These are phyloP conservation scores for Dolichomitus sp. DNA, from an alignment of 2,888 invertebrate genomes.

Conservation along the genomic window DNA sequence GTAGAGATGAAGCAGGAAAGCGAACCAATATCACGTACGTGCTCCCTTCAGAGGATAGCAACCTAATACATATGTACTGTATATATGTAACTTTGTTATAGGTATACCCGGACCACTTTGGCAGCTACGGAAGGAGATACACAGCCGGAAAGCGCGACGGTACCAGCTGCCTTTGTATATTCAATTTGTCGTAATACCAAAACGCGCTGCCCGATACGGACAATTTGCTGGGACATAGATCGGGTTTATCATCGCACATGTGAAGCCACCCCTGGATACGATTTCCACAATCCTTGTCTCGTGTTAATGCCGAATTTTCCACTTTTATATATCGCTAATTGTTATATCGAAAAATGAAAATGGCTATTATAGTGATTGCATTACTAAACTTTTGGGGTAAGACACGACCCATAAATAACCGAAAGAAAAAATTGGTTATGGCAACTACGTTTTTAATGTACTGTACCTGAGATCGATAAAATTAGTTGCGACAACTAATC, in stretches of 20 bases:
- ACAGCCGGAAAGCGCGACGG: constrained; percentile 59
- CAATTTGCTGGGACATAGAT: constrained; percentile 67
- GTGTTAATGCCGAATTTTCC: constrained; percentile 27
- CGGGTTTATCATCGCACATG: constrained; percentile 47
- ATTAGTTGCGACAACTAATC: no score
- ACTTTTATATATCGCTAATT: constrained; percentile 23
- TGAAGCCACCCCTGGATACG: constrained; percentile 15
- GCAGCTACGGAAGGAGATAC: constrained; percentile 14
- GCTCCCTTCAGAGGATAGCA: constrained; percentile 42
- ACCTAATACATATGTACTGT: constrained; percentile 31
- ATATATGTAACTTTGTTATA: constrained; percentile 47
- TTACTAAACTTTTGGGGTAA: not conserved
- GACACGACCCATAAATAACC: not conserved
- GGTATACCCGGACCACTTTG: constrained; percentile 29
- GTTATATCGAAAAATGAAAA: constrained; percentile 19
- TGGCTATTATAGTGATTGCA: not conserved
- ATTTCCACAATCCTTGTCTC: constrained; percentile 6
- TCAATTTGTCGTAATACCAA: constrained; percentile 79
- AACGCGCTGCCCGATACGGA: constrained; percentile 63
- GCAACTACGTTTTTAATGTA: no score
- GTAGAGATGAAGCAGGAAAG: constrained; percentile 51
- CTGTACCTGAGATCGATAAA: no score
- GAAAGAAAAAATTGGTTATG: no score
- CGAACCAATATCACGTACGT: constrained; percentile 65
- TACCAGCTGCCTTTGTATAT: constrained; percentile 79